Percentiles rank a stretch among this genome's conserved stretches.
Evolutionary conservation across 2,113 vertebrate genomes (phyloP).

Genomic region (Anarhynchus alexandrinus): DNA sequence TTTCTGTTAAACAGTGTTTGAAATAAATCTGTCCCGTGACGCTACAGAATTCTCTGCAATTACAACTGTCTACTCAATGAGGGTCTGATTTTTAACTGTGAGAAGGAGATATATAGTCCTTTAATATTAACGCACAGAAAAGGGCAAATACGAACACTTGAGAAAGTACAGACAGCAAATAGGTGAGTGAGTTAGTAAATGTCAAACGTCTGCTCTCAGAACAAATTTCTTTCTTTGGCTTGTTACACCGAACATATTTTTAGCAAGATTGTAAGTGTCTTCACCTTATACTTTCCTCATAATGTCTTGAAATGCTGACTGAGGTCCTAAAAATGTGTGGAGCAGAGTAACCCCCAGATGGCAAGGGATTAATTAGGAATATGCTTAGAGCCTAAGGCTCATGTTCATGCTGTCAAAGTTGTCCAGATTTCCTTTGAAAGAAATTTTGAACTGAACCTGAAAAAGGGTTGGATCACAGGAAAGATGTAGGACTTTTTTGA

Average conservation of each 20-base stretch:
- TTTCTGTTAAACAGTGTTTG: background rate
- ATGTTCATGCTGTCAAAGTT: background rate
- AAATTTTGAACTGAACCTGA: background rate
- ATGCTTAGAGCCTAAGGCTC: background rate
- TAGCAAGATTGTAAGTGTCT: background rate
- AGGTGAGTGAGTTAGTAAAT: background rate
- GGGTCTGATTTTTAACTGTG: background rate
- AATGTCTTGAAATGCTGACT: background rate
- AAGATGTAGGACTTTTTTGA: background rate
- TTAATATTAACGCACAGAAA: background rate
- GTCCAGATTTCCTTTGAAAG: background rate
- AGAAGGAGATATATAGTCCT: background rate
- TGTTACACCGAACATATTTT: background rate
- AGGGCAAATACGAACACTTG: background rate
- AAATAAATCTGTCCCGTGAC: background rate
- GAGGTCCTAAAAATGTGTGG: background rate
- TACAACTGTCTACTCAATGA: background rate
- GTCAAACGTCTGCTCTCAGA: background rate
- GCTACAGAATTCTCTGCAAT: background rate
- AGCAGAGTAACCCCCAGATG: background rate
- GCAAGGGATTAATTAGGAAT: background rate
- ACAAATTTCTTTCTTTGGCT: background rate
- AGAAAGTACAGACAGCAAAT: background rate
- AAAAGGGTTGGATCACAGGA: background rate
- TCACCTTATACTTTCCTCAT: background rate